phyloP scores from a whole-genome alignment of 2,797 vertebrate genomes.

The Manis pentadactyla region DNA sequence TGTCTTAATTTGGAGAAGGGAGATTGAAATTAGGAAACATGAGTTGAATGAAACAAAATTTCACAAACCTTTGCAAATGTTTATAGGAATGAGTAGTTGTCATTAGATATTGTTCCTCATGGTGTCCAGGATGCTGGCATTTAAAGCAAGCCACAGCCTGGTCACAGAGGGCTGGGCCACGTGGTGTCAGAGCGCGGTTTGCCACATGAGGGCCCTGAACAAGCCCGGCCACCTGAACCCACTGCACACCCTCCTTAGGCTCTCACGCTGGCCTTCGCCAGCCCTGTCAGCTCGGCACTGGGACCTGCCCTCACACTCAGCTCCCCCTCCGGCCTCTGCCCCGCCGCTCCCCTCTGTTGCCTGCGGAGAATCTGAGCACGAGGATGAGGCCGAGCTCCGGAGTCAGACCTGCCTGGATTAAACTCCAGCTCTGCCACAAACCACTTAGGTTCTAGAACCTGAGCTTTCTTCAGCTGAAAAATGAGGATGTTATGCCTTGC shows the following conservation, averaged over 20 bases:
- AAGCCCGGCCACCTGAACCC: not conserved
- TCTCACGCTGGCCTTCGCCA: not conserved
- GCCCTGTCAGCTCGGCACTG: not conserved
- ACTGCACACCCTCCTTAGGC: not conserved
- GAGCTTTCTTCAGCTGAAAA: not conserved
- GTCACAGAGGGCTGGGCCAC: accelerated
- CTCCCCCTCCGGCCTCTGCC: not conserved
- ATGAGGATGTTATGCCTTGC: not conserved
- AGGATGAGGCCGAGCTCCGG: not conserved
- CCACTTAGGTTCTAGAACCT: not conserved
- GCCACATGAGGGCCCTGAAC: not conserved
- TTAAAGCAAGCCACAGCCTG: not conserved
- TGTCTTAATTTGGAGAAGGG: not conserved
- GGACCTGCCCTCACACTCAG: not conserved
- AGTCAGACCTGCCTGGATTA: not conserved
- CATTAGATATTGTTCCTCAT: not conserved
- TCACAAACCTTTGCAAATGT: not conserved
- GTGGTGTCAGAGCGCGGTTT: accelerated
- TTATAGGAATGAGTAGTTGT: constrained; percentile 26
- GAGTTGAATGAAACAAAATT: constrained; percentile 4
- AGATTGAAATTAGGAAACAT: constrained; percentile 18
- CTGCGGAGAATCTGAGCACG: not conserved
- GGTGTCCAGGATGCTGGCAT: not conserved
- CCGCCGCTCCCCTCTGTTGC: not conserved
- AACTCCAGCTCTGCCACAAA: not conserved